Evolutionary conservation across 1,140 invertebrate species (phyloP), one percentile per base, ranked within the genome.

Genomic region (Branchinecta lindahli): DNA sequence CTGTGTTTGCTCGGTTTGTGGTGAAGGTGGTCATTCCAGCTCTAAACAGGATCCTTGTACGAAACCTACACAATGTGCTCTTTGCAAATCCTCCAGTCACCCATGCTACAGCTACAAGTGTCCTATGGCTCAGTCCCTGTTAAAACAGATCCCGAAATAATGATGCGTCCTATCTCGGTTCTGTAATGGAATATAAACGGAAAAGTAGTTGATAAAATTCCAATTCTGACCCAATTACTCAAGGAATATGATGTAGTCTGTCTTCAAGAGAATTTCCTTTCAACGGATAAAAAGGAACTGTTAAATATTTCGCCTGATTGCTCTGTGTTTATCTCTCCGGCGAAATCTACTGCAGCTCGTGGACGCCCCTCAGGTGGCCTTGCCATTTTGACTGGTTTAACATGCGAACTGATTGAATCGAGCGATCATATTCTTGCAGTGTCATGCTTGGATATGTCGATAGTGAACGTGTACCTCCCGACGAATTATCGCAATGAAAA

Each of bases 401-500:
- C 47, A 52, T 52, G 47, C 47, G n/a, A 52, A 9, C 47, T 9
- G 47, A 52, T 52, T 52, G 47, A 52, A 52, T 52, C 47, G 9
- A n/a, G 47, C n/a, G 47, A 52, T 52, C 47, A 52, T 52, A 52
- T 52, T 52, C 47, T 52, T 52, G 47, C n/a, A 52, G 47, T 52
- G n/a, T 52, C 47, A 52, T 52, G n/a, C 47, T 52, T 52, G 47
- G 47, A 52, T n/a, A 52, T 52, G 9, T n/a, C 47, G n/a, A 52
- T 52, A 52, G n/a, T 52, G n/a, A n/a, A 52, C 47, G n/a, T 52
- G 9, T 52, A 52, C 47, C 47, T 52, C 47, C 47, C 47, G n/a
- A 52, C 47, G n/a, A 52, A 52, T 52, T 52, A 52, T n/a, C 47
- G n/a, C n/a, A n/a, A 52, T 52, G 47, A 52, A 52, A 52, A 52